phyloP scores from a whole-genome alignment of 2,888 invertebrate species.

The Lasioglossum lativentre region DNA sequence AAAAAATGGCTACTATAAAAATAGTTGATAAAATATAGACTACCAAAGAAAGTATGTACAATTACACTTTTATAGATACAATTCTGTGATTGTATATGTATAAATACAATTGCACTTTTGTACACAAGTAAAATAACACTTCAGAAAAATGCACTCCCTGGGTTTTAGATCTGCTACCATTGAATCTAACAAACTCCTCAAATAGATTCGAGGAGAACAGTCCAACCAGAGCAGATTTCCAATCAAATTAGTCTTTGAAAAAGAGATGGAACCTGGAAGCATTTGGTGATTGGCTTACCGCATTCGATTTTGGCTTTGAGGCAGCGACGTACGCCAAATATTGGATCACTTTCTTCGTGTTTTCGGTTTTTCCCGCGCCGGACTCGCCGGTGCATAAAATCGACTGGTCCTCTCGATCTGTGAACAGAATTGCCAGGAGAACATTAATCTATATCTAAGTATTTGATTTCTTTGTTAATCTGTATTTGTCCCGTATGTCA shows the following conservation, averaged over 20 bases:
- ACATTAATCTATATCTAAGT: neutral
- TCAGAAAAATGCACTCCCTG: neutral
- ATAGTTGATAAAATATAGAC: neutral
- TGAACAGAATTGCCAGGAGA: constrained; percentile 74
- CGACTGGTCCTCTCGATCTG: constrained; percentile 99
- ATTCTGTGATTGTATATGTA: neutral
- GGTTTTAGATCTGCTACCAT: neutral
- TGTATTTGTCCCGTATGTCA: neutral
- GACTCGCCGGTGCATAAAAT: constrained; percentile 99
- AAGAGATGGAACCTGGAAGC: neutral
- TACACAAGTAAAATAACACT: neutral
- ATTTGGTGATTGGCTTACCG: constrained; percentile 87
- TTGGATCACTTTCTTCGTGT: constrained; percentile 99
- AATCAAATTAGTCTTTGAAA: constrained; percentile 2
- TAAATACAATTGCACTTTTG: neutral
- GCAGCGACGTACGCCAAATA: constrained; percentile 99
- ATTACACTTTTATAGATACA: neutral
- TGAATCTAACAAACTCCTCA: neutral
- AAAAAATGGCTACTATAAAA: constrained; percentile 1
- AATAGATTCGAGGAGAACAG: neutral
- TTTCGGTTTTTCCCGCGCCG: constrained; percentile 99
- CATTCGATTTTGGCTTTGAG: constrained; percentile 96
- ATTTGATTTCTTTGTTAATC: neutral
- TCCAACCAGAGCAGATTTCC: neutral
- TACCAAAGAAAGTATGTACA: constrained; percentile 21